Base-by-base conservation (phyloP, 1,140 invertebrate genomes). In the Drosophila serrata region DNA sequence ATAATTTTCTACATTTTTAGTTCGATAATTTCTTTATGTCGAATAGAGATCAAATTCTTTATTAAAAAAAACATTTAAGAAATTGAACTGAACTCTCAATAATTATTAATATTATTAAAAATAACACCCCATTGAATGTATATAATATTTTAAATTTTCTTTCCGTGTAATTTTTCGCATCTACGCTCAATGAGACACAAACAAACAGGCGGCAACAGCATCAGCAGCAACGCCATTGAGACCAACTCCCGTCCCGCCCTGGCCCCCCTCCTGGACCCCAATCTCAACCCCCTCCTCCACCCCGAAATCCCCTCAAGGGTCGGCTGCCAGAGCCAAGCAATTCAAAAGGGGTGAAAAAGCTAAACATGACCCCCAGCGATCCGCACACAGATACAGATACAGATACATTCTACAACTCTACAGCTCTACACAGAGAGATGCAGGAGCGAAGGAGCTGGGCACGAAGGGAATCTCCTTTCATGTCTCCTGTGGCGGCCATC, bases 101-200 rank as follows among this genome's bases (percentile, higher is more conserved):
- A 11, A 3, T 6, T 51, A 2, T 31, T 17, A 51, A 13, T 31
- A 17, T 31, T 51, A 6, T 17, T 8, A 24, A 7, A 13, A 40
- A 6, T 11, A 9, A 24, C 0, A 0, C 51, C 5, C 3, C 15
- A 11, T 15, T 2, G 6, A 43, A n/a, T n/a, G n/a, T n/a, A n/a
- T n/a, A n/a, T n/a, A n/a, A 0, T 31, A n/a, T 6, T 24, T 24
- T 15, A 6, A 0, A 15, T 35, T 19, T 60, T 61, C 8, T 69
- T 35, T 17, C 24, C 0, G 46, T 69, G 46, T 19, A 48, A 19
- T 17, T 58, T 27, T 58, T 40, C 31, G 45, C 55, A 69, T 49
- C 58, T 64, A 77, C 73, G 79, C 84, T 88, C 84, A 87, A 82
- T 88, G 84, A 88, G 80, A 87, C 82, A 86, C 85, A 88, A 88